Base-by-base conservation (phyloP, 2,888 invertebrate genomes). In the Zygaena filipendulae region DNA sequence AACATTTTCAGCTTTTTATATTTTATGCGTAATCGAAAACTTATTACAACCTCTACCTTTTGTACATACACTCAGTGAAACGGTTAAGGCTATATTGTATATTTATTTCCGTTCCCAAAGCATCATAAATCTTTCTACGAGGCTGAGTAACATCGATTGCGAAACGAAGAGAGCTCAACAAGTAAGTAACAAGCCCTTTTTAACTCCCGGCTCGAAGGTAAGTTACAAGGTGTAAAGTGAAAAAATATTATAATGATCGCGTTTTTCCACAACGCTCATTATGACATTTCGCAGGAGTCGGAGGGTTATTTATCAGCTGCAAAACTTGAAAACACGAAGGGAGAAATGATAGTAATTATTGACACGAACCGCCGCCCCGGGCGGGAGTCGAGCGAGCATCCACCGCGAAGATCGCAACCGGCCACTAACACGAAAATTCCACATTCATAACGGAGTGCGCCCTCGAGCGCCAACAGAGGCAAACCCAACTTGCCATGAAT, bases 311-410 rank as follows among this genome's bases (percentile, higher is more conserved):
- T 64, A 69, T 64, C 58, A 58, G 37, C 52, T 52, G 59, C 51
- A 54, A 55, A 55, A 62, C 61, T 63, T 68, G 72, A 59, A 59
- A 67, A 64, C 59, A 49, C 43, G 55, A 48, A 43, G 52, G 47
- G 46, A 52, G 59, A 63, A 71, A 74, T 75, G 49, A 70, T 70
- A 68, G 72, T 74, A 68, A 75, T 77, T 77, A 75, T 69, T 75
- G 74, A 72, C 77, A 74, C 71, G 74, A 68, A 72, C 54, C 45
- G 39, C 34, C 42, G 52, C 66, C 60, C 48, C 40, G 45, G 43
- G 59, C 58, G 40, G 53, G 55, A 54, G 53, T 52, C 49, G 51
- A n/a, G n/a, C n/a, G n/a, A n/a, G n/a, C 60, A 51, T 53, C 49
- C 60, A 43, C 49, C 47, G 50, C 51, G 49, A 67, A 64, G 60